Evolutionary conservation across 1,140 invertebrate genomes (phyloP).

Genomic region (Paralvinella palmiformis): DNA sequence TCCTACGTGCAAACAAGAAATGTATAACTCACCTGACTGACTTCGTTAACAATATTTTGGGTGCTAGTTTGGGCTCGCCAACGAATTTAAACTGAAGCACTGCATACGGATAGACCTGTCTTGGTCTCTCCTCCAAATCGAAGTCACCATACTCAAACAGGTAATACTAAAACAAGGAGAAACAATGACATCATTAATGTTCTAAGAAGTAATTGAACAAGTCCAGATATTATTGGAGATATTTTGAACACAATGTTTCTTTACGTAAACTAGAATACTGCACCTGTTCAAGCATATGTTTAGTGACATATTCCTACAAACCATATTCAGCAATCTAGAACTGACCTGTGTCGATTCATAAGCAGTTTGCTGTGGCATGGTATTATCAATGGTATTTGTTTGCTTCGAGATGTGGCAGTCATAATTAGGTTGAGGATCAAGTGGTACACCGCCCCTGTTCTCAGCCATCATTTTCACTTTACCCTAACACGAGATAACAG

Average conservation of each 20-base stretch:
- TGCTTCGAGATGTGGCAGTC: slow-evolving; percentile 32
- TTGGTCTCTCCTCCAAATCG: slow-evolving; percentile 15
- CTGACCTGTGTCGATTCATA: slow-evolving; percentile 18
- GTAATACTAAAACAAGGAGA: slow-evolving; percentile 15
- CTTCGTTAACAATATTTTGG: no score
- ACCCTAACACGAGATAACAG: slow-evolving; percentile 21
- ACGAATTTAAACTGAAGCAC: slow-evolving; percentile 17
- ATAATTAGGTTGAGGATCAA: slow-evolving; percentile 35
- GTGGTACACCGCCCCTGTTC: slow-evolving; percentile 18
- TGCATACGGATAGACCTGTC: slow-evolving; percentile 21
- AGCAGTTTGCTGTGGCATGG: background rate
- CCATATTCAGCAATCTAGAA: no score
- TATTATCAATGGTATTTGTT: background rate
- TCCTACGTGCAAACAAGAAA: no score
- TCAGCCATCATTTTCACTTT: slow-evolving; percentile 29
- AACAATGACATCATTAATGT: background rate
- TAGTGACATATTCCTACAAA: no score
- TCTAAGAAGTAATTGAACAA: background rate
- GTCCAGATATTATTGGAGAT: no score
- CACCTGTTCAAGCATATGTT: no score
- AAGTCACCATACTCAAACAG: slow-evolving; percentile 22
- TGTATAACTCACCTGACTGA: no score
- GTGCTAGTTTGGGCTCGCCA: no score
- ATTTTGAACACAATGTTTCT: no score
- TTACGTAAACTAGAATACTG: no score